Evolutionary conservation across 2,113 vertebrate genomes (phyloP).

Genomic region (Pseudorasbora parva): DNA sequence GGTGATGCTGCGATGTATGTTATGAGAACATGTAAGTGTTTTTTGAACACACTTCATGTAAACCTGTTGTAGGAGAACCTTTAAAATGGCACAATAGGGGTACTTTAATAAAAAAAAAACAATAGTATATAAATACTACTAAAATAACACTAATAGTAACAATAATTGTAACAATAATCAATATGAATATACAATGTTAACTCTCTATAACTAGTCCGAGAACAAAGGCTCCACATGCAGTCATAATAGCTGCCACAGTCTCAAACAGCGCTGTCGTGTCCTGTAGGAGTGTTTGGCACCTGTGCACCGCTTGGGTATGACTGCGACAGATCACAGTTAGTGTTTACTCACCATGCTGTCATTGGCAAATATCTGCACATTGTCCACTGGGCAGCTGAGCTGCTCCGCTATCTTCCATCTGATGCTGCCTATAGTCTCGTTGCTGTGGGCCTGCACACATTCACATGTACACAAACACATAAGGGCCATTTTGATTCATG

Average conservation of each 20-base stretch:
- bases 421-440: conserved; percentile 95
- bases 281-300: neutral
- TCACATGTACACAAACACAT: conserved; percentile 53
- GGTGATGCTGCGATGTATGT: no score
- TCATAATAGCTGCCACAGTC: neutral
- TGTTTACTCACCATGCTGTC: conserved; percentile 89
- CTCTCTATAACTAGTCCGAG: neutral
- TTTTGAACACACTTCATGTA: no score
- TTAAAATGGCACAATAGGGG: no score
- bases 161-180: neutral
- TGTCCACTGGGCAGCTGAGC: conserved; percentile 94
- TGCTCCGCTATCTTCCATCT: conserved; percentile 98
- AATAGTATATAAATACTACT: neutral
- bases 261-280: neutral
- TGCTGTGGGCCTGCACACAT: conserved; percentile 91
- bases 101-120: neutral
- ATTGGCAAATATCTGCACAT: conserved; percentile 98
- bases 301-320: neutral
- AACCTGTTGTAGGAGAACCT: no score
- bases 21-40: no score
- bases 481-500: neutral
- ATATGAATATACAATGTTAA: neutral
- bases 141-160: neutral
- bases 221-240: neutral
- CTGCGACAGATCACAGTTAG: neutral